Evolutionary conservation across 2,113 vertebrate species (phyloP).

Genomic region (Plecturocebus donacophilus): DNA sequence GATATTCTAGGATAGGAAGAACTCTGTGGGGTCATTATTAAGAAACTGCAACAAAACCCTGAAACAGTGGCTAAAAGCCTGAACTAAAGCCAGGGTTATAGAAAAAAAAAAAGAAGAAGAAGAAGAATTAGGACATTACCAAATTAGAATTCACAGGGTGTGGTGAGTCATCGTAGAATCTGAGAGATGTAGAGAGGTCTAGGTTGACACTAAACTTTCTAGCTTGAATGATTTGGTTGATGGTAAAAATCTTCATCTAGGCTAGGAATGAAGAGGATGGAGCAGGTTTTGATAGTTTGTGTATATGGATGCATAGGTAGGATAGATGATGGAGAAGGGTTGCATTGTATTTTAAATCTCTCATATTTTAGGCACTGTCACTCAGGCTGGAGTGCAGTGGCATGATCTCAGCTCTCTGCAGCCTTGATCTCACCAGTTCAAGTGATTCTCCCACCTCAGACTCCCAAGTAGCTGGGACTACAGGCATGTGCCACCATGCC

Average conservation of each 20-base stretch:
- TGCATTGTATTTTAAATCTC: background rate
- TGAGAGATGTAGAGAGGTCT: background rate
- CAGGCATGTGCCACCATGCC: background rate
- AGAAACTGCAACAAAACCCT: background rate
- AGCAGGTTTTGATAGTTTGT: background rate
- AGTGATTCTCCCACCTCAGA: background rate
- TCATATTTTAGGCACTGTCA: background rate
- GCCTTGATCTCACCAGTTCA: background rate
- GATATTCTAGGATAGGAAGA: slow-evolving; percentile 4
- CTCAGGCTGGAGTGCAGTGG: background rate
- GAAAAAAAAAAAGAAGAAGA: background rate
- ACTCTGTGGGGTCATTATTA: background rate
- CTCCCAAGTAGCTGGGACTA: background rate
- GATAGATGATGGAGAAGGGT: background rate
- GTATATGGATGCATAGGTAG: background rate
- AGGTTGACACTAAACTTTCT: background rate
- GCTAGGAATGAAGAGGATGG: background rate
- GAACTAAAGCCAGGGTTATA: background rate
- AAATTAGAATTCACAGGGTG: background rate
- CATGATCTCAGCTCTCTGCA: background rate
- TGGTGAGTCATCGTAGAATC: background rate
- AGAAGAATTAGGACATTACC: background rate
- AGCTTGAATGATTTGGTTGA: background rate
- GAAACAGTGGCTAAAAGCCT: background rate
- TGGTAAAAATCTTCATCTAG: background rate